Base-by-base conservation (phyloP, 2,113 vertebrate genomes). In the Benitochromis conjunctus region DNA sequence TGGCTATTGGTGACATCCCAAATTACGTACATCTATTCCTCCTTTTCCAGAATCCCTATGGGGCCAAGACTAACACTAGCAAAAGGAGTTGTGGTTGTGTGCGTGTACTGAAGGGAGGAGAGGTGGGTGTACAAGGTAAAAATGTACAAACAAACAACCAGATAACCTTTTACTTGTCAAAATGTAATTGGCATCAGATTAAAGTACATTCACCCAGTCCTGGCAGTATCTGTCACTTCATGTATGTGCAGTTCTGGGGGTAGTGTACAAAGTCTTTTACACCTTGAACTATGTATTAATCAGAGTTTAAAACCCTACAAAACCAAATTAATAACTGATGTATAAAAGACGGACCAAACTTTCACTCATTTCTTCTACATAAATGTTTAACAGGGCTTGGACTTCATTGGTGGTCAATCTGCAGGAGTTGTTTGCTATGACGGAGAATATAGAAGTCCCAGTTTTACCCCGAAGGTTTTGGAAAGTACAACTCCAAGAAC, bases 1-100 rank as follows among this genome's bases (percentile, higher is more conserved):
- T 29, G 82, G 80, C 85, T 66, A 77, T 86, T 21, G 46, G 82
- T 71, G 79, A 87, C 12, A 82, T 18, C 71, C 46, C 26, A 34
- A 31, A 53, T 12, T 34, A 53, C 12, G 13, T 26, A 57, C 4
- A n/a, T 31, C 55, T 55, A 21, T 34, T 31, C 62, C 62, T 79
- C 78, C 86, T 93, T 94, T 95, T 91, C 91, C 93, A 94, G 93
- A 94, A 94, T 91, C 91, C 86, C 86, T 36, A 48, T 55, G 77
- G 86, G 80, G 54, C 62, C 71, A 53, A 31, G 9, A 86, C 46
- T 62, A 64, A 88, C 51, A 79, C 85, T 34, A 60, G 26, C 81
- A 48, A 55, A 24, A 48, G 54, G 80, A 43, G 24, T 48, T 10
- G 87, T 54, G 79, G 56, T 76, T 38, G 16, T 58, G 82, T 71